Conservation (phyloP, 2,888 invertebrate genomes). For the Temnothorax rugatulus region DNA sequence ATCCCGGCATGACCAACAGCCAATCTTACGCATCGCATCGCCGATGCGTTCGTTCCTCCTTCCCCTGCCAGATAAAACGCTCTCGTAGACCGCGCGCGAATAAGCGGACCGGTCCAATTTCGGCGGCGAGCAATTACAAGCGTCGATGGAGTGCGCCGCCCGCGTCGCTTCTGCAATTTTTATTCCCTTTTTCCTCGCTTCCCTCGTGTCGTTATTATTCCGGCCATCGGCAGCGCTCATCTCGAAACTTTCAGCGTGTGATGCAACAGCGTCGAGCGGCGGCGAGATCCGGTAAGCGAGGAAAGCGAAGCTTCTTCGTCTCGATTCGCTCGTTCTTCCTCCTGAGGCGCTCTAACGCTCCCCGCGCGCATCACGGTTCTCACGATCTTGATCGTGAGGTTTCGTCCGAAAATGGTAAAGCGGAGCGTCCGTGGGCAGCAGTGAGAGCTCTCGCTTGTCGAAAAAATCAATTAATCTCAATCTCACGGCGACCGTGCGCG, state of each 20-base stretch:
- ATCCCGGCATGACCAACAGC: conserved; percentile 44
- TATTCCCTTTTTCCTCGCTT: background rate
- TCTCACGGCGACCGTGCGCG: conserved; percentile 68
- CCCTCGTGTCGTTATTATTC: conserved; percentile 69
- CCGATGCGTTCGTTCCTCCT: conserved; percentile 7
- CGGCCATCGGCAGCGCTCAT: conserved; percentile 57
- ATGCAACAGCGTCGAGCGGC: conserved; percentile 60
- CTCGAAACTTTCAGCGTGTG: conserved; percentile 66
- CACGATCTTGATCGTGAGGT: conserved; percentile 74
- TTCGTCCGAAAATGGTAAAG: conserved; percentile 75
- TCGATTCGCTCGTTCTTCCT: conserved; percentile 63
- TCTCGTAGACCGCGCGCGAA: conserved; percentile 53
- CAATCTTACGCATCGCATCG: conserved; percentile 15
- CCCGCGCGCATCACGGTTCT: conserved; percentile 73
- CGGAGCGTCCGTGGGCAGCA: conserved; percentile 54
- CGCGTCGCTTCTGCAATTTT: conserved; percentile 21
- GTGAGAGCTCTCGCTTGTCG: conserved; percentile 65
- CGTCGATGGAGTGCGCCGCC: conserved; percentile 32
- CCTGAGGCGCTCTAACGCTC: conserved; percentile 66
- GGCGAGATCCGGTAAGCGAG: conserved; percentile 15
- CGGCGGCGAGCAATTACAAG: conserved; percentile 70
- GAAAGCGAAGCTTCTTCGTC: conserved; percentile 59
- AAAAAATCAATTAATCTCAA: conserved; percentile 81
- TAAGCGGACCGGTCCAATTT: conserved; percentile 65
- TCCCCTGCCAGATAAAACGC: conserved; percentile 11